Conservation (phyloP, 2,888 invertebrate genomes). For the Cantharis nigra region DNA sequence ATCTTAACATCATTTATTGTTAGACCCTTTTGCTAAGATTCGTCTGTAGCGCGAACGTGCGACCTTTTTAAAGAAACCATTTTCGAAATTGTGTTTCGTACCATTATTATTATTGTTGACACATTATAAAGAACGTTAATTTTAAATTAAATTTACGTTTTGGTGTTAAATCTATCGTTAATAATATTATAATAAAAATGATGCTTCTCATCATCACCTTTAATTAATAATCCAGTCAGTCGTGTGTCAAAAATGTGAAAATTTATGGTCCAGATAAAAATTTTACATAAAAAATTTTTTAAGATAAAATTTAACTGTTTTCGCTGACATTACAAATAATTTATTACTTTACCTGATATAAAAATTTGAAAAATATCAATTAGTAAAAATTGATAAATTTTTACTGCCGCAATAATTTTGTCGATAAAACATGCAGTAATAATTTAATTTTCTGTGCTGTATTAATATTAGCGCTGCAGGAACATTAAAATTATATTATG, state of each 20-base stretch:
- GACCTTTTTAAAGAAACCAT: constrained; percentile 15
- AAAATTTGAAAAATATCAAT: background rate
- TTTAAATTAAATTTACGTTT: background rate
- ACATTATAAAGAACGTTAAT: background rate
- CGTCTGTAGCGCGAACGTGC: constrained; percentile 41
- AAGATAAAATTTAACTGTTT: background rate
- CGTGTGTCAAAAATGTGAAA: constrained; percentile 31
- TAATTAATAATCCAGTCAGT: constrained; percentile 32
- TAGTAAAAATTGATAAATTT: background rate
- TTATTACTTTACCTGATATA: background rate
- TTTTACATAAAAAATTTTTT: constrained; percentile 12
- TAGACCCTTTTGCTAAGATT: constrained; percentile 43
- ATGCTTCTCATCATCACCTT: constrained; percentile 22
- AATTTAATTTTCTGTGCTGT: constrained; percentile 16
- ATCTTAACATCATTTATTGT: constrained; percentile 47
- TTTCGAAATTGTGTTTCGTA: background rate
- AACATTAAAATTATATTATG: constrained; percentile 32
- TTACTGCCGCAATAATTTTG: background rate
- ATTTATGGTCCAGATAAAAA: constrained; percentile 13
- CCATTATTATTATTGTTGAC: background rate
- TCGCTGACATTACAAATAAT: background rate
- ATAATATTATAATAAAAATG: background rate
- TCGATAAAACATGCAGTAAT: constrained; percentile 5
- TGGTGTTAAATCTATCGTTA: background rate
- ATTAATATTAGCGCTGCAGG: constrained; percentile 31